A percentile compares a stretch with the other conserved stretches of the same genome.
Conservation (phyloP, 2,888 invertebrate species). For the Scrobipalpa costella region DNA sequence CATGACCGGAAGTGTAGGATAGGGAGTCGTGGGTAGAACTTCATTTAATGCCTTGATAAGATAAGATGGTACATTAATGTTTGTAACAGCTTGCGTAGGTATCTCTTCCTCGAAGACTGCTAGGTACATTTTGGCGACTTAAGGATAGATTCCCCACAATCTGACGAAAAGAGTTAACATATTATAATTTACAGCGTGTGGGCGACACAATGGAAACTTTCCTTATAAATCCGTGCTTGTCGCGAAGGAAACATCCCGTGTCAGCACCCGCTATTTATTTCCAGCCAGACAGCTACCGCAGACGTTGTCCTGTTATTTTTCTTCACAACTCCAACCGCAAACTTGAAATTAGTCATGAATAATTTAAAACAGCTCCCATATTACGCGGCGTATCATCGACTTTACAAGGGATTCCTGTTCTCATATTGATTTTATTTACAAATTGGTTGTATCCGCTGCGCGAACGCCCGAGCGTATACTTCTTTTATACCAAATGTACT, state of each 20-base stretch:
- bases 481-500: slow-evolving; percentile 42
- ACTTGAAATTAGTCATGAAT: slow-evolving; percentile 74
- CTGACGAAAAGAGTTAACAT: not conserved
- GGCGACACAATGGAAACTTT: slow-evolving; percentile 42
- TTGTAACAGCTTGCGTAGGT: too few relatives aligned
- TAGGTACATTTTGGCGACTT: too few relatives aligned
- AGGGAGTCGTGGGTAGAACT: too few relatives aligned
- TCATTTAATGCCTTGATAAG: too few relatives aligned
- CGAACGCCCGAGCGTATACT: slow-evolving; percentile 42
- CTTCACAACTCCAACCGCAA: slow-evolving; percentile 54
- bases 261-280: slow-evolving; percentile 58
- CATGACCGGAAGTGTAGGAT: too few relatives aligned
- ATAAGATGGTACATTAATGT: too few relatives aligned
- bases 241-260: slow-evolving; percentile 54
- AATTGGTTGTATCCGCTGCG: slow-evolving; percentile 30
- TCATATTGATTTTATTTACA: slow-evolving; percentile 40
- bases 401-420: slow-evolving; percentile 29
- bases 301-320: slow-evolving; percentile 57
- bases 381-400: slow-evolving; percentile 55
- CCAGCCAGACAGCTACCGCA: slow-evolving; percentile 41
- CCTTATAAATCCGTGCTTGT: slow-evolving; percentile 55
- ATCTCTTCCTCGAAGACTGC: too few relatives aligned
- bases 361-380: slow-evolving; percentile 64
- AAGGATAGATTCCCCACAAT: too few relatives aligned
- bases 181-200: slow-evolving; percentile 22